Evolutionary conservation across 2,888 invertebrate species (phyloP), one percentile per base, ranked within the genome.

Genomic region (Drosophila siamana): DNA sequence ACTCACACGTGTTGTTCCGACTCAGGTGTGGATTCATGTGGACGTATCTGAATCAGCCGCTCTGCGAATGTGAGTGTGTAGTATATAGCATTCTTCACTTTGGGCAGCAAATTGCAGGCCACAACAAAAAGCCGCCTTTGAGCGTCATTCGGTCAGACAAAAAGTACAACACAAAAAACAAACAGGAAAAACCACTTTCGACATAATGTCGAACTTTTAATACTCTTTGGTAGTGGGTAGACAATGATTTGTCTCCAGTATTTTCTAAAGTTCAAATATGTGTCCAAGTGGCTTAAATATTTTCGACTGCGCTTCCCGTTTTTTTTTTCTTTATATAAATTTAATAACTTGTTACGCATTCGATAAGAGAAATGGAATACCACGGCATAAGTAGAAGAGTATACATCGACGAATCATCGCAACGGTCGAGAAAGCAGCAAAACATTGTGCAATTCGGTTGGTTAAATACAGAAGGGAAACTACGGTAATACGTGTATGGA

Each of bases 61-160:
- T 52, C 9, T 44, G 7, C 44, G 30, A 64, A 22, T 61, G 43
- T 67, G 22, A 56, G 44, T 73, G 48, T 50, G 26, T 44, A 44
- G 65, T 68, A 64, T 57, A 63, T 69, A 83, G 60, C 74, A 84
- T 56, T 80, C 78, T 80, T 84, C 85, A 71, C 81, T 66, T 67
- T 60, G 71, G 57, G 69, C 81, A 86, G 74, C 84, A 83, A 80
- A 84, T 84, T 78, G 78, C 84, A 86, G 71, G 78, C 78, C 13
- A 48, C 52, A 41, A 48, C 66, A 73, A 75, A 76, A 75, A 62
- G 68, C 73, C 77, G 68, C 76, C 62, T 74, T 69, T 69, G 48
- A 74, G 75, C 69, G 63, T 69, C 44, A 44, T 48, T 70, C 22
- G 44, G 50, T 71, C 40, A 47, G 56, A 47, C 38, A 38, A 47